Percentiles rank a stretch among this genome's conserved stretches.
Conservation (phyloP, 2,797 vertebrate species). For the Anas georgica region DNA sequence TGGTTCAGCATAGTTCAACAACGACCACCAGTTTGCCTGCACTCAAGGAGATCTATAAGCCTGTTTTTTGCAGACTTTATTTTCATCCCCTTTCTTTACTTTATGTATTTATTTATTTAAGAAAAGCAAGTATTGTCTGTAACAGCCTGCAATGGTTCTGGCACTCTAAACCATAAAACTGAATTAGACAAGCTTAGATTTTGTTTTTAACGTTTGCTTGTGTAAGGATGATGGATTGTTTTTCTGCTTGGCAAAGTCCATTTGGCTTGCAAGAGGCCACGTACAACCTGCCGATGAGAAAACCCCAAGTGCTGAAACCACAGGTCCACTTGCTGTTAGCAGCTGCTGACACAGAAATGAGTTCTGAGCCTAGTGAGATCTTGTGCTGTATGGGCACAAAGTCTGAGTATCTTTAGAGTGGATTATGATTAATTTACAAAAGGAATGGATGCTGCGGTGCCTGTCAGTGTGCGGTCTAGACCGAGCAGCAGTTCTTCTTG, state of each 20-base stretch:
- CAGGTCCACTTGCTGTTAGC: background rate
- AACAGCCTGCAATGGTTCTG: background rate
- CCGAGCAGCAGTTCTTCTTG: background rate
- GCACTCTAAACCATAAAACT: background rate
- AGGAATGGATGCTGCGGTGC: background rate
- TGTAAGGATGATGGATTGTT: rapidly evolving
- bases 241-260: background rate
- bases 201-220: background rate
- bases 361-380: background rate
- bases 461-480: background rate
- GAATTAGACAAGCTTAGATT: background rate
- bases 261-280: background rate
- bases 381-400: background rate
- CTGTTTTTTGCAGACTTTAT: background rate
- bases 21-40: background rate
- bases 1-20: background rate
- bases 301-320: background rate
- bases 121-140: background rate
- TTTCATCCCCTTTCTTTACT: background rate
- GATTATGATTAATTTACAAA: background rate
- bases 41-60: rapidly evolving
- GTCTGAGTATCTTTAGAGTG: background rate
- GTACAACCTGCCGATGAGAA: background rate
- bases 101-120: background rate
- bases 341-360: background rate